phyloP scores from a whole-genome alignment of 2,113 vertebrate species.

The Hippocampus guttulatus region DNA sequence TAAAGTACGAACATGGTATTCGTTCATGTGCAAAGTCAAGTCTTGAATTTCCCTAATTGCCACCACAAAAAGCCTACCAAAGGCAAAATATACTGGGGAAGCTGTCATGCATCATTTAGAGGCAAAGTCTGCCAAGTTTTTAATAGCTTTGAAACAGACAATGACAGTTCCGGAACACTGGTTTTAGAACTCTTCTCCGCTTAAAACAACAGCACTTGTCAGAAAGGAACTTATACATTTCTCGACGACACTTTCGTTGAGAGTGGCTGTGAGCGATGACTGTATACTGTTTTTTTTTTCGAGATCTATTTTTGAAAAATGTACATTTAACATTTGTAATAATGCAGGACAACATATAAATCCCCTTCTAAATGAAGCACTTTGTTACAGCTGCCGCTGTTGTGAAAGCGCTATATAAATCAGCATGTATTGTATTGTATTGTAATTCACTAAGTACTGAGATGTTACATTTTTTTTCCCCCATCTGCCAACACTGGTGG shows the following conservation, averaged over 20 bases:
- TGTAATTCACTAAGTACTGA: neutral
- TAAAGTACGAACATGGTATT: neutral
- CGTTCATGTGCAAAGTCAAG: neutral
- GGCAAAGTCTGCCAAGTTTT: neutral
- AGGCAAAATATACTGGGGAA: neutral
- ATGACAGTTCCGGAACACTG: slow-evolving; percentile 1
- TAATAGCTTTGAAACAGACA: neutral
- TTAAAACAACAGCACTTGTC: neutral
- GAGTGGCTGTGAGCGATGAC: neutral
- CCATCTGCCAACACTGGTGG: too few relatives aligned
- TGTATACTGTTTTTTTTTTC: neutral
- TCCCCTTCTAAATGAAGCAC: too few relatives aligned
- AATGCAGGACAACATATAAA: neutral
- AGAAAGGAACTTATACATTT: neutral
- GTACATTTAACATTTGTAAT: neutral
- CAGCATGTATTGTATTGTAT: too few relatives aligned
- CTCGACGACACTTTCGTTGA: neutral
- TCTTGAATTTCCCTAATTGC: neutral
- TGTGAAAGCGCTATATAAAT: too few relatives aligned
- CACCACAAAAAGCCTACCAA: neutral
- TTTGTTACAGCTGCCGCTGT: too few relatives aligned
- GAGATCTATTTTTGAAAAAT: neutral
- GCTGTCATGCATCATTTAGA: slow-evolving; percentile 1
- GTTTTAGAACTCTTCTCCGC: neutral
- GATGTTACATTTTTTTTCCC: neutral